Evolutionary conservation across 2,888 invertebrate species (phyloP), one percentile per base, ranked within the genome.

Genomic region (Campaea margaritaria): DNA sequence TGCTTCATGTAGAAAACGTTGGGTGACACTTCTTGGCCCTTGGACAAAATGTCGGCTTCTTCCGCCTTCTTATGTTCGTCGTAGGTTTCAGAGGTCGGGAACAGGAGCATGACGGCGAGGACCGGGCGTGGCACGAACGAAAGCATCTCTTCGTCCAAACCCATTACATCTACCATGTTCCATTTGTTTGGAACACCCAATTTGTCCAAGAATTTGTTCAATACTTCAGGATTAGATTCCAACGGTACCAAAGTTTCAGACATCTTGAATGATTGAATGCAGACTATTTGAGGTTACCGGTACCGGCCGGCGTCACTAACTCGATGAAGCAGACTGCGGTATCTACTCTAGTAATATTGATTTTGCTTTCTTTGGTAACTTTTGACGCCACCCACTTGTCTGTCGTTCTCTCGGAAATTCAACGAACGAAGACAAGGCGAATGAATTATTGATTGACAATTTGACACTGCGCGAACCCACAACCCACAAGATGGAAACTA

Each of bases 1-100:
- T 99, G 98, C 76, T 97, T 97, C 94, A 98, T 95, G 82, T 96
- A 98, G 84, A 96, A 99, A 47, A 98, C 87, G 73, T 95, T 93
- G 9, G 93, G 91, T 0, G 95, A 93, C 39, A 95, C 81, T 58
- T 93, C 91, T 81, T 96, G 95, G 0, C 94, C 95, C 68, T 94
- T 94, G 52, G 94, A 93, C 67, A 94, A 89, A 49, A 96, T 89
- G 61, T 94, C 93, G 39, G 90, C 93, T 78, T 96, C 94, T 85
- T 96, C 94, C 68, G 95, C 93, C 66, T 93, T 89, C 67, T 95
- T 95, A 81, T 95, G 94, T 67, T 94, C 92, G 76, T 96, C 95
- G 78, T 96, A 96, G 93, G 96, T 94, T 67, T 96, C 95, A 45
- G 96, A 96, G 71, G 95, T 94, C 0, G 99, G 99, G 81, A 97